Percentiles rank a stretch among this genome's conserved stretches.
These are phyloP conservation scores for Zonitis immaculata DNA, from an alignment of 2,888 invertebrate species.

Conservation along the genomic window DNA sequence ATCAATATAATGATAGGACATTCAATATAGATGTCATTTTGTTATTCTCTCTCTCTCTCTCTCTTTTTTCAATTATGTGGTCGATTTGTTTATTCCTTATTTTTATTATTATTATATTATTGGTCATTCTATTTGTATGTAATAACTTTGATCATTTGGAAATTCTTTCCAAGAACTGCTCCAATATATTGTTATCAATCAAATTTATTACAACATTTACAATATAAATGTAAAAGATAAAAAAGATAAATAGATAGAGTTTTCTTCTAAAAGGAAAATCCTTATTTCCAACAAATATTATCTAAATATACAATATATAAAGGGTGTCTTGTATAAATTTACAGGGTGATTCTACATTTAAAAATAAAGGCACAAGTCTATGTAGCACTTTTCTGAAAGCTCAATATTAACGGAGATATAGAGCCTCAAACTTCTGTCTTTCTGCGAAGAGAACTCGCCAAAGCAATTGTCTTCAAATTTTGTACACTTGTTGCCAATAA, in stretches of 20 bases:
- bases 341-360: not conserved
- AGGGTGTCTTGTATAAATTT: not conserved
- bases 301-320: too few relatives aligned
- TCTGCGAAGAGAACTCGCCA: too few relatives aligned
- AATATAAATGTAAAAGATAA: not conserved
- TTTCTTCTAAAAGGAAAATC: not conserved
- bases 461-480: too few relatives aligned
- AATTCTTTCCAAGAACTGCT: not conserved
- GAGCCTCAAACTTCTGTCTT: too few relatives aligned
- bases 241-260: not conserved
- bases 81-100: not conserved
- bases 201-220: not conserved
- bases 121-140: not conserved
- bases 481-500: too few relatives aligned
- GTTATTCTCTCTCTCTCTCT: too few relatives aligned
- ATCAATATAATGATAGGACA: not conserved
- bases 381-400: too few relatives aligned
- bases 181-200: not conserved
- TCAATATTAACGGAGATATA: too few relatives aligned
- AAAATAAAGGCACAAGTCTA: too few relatives aligned
- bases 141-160: too few relatives aligned
- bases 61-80: not conserved
- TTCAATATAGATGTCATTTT: too few relatives aligned
- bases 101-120: not conserved
- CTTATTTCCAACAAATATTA: too few relatives aligned